Base-by-base conservation (phyloP, 2,797 vertebrate species). In the Coregonus sp. region DNA sequence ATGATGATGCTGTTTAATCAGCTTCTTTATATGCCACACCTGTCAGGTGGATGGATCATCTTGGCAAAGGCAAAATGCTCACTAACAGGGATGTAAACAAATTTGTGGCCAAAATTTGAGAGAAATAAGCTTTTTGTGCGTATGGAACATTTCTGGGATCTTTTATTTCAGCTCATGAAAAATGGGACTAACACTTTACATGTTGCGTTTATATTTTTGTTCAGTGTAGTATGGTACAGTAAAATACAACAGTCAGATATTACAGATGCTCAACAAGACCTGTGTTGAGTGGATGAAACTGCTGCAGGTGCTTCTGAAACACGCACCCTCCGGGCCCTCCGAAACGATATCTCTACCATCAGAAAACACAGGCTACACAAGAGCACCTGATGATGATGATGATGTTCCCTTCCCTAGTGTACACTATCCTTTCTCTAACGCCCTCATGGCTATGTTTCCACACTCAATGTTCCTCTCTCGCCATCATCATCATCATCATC, bases 271-370 rank as follows among this genome's bases (percentile, higher is more conserved):
- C 29, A 67, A 33, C 11, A 7, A 33, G 65, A 33, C 65, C 18
- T 67, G 65, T 31, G 63, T 15, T 5, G 15, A 85, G 77, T 78
- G 72, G 80, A 84, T 88, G 75, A 78, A 86, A 87, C 75, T 16
- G 33, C 74, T 82, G 81, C 84, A 89, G 88, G 88, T 90, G 86
- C 79, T 72, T 52, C 70, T 81, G 74, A 35, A 14, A 33, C 4
- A 67, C 25, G 12, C 63, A 11, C 12, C 63, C 29, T 29, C 11
- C 12, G 12, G 0, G 29, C 70, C 25, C 7, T 56, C 51, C 7
- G 31, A 20, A 25, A 6, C 4, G 0, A 71, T 86, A 90, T 91
- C 88, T 87, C 65, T 35, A 70, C 76, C 76, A 90, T 91, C 88
- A 72, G 81, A 79, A 77, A 80, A 80, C 66, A 75, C 76, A 37